Evolutionary conservation across 2,113 vertebrate genomes (phyloP).

Genomic region (Neotoma lepida): DNA sequence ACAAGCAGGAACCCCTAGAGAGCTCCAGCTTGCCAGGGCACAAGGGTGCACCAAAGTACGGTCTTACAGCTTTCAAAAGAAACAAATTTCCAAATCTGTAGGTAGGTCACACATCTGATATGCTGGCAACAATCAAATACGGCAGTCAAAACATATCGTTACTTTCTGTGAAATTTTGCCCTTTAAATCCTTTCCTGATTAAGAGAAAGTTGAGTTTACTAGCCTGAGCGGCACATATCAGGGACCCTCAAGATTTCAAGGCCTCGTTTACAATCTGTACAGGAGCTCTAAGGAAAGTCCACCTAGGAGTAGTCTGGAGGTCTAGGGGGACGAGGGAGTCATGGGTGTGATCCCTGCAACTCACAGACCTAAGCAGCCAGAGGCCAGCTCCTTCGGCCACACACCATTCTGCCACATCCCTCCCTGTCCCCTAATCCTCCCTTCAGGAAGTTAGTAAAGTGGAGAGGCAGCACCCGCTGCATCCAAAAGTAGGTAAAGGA

Average conservation of each 20-base stretch:
- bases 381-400: background rate
- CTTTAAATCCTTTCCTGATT: background rate
- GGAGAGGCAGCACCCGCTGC: background rate
- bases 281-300: background rate
- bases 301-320: no score
- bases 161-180: background rate
- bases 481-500: background rate
- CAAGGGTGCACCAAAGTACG: rapidly evolving
- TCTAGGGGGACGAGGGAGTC: rapidly evolving
- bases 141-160: background rate
- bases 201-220: background rate
- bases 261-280: background rate
- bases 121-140: background rate
- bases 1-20: background rate
- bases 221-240: background rate
- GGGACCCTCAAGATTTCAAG: background rate
- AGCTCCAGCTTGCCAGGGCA: background rate
- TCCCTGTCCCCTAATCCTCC: background rate
- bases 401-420: no score
- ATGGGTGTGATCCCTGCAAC: background rate
- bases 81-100: background rate
- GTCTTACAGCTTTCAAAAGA: background rate
- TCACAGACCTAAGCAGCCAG: background rate
- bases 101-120: background rate
- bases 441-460: background rate